phyloP scores from a whole-genome alignment of 2,113 vertebrate genomes.

The Megatriorchis doriae region DNA sequence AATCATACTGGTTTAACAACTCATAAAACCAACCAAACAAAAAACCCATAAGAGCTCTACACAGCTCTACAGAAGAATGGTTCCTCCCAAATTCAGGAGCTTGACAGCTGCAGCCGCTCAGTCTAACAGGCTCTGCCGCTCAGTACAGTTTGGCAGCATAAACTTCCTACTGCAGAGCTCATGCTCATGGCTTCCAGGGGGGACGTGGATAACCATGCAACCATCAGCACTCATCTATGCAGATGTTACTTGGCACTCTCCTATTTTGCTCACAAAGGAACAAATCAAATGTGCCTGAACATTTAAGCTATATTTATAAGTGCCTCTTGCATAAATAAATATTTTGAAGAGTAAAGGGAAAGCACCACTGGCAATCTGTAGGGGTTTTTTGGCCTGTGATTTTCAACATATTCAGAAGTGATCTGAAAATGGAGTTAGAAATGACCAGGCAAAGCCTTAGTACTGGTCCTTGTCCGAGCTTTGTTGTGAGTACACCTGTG shows the following conservation, averaged over 20 bases:
- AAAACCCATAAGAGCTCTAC: not conserved
- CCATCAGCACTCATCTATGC: not conserved
- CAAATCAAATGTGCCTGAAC: not conserved
- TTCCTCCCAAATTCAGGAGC: not conserved
- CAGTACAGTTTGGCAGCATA: not conserved
- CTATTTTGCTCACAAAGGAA: not conserved
- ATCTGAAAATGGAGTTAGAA: not conserved
- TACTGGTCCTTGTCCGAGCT: not conserved
- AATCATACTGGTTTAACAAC: not conserved
- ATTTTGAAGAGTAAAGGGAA: not conserved
- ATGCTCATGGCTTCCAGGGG: not conserved
- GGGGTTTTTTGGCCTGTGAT: not conserved
- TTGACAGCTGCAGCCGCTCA: not conserved
- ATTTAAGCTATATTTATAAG: not conserved
- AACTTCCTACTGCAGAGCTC: not conserved
- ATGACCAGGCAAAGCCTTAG: not conserved
- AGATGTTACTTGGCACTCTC: not conserved
- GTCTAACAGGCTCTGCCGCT: not conserved
- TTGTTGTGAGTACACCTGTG: accelerated
- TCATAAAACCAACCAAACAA: not conserved
- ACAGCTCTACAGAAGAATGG: not conserved
- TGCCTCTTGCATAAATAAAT: not conserved
- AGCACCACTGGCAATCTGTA: not conserved
- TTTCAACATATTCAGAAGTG: not conserved
- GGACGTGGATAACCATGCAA: not conserved